Percentiles rank a stretch among this genome's conserved stretches.
phyloP scores from a whole-genome alignment of 2,113 vertebrate species.

The Mirza zaza region DNA sequence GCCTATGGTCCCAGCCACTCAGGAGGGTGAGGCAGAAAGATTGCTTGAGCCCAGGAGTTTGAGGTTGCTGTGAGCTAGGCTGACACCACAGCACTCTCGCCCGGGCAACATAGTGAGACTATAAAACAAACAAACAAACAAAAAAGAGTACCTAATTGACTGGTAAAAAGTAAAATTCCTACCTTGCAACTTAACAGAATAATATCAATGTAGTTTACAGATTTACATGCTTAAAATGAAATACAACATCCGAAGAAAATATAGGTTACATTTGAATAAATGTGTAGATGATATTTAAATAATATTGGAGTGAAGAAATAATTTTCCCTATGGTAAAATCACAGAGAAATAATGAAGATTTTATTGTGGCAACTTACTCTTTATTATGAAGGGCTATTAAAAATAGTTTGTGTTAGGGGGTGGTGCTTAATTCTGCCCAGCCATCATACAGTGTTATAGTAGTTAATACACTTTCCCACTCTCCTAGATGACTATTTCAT shows the following conservation, averaged over 20 bases:
- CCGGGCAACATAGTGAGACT: no score
- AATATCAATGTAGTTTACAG: slow-evolving; percentile 28
- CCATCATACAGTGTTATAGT: neutral
- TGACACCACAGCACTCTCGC: no score
- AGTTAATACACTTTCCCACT: neutral
- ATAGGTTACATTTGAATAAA: slow-evolving; percentile 15
- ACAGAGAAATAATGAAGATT: neutral
- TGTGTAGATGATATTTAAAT: neutral
- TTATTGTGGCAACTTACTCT: neutral
- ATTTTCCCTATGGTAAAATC: neutral
- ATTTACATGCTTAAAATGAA: slow-evolving; percentile 41
- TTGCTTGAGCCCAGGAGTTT: no score
- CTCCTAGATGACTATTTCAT: neutral
- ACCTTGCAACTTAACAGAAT: neutral
- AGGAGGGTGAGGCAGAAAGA: no score
- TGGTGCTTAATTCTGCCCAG: neutral
- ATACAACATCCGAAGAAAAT: neutral
- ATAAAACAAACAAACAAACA: no score
- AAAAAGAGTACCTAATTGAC: neutral
- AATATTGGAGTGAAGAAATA: neutral
- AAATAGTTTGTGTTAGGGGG: neutral
- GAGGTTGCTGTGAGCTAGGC: no score
- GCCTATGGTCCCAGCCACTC: no score
- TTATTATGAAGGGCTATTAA: neutral
- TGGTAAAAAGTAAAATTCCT: slow-evolving; percentile 10